Base-by-base conservation (phyloP, 2,888 invertebrate species). In the Muschampia plurimacula region DNA sequence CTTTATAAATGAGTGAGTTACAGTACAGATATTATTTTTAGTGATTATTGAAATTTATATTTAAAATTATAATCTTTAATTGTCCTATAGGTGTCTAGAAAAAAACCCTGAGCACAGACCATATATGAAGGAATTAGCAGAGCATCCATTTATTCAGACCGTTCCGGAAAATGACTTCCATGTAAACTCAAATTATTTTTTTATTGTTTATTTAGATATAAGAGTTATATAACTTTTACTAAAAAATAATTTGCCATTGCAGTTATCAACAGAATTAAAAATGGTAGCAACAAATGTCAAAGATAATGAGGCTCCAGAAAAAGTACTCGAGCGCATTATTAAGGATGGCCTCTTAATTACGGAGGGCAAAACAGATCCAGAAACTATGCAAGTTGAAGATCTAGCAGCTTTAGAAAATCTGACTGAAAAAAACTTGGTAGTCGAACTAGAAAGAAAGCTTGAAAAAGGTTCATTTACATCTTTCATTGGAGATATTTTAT, bases 71-170 rank as follows among this genome's bases (percentile, higher is more conserved):
- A 97, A 78, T 98, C 1, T 22, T 9, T 9, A 22, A 22, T 22
- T 55, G 98, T 95, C 98, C 98, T 0, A 98, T 81, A 97, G 97
- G 84, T 98, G 98, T 83, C 93, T 98, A 69, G 97, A 97, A 81
- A 98, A 98, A 86, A 97, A 97, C 91, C 96, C 97, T 0, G 98
- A 98, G 81, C 97, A 98, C 88, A 95, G 98, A 15, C 98, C 98
- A 0, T 97, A 96, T 89, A 96, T 97, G 90, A 92, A 96, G 78
- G 98, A 98, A 89, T 94, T 98, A 74, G 92, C 96, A 76, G 97
- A 97, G 78, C 98, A 98, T 95, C 98, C 98, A 0, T 98, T 98
- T 81, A 91, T 98, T 75, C 95, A 96, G 64, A 95, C 96, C 76
- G 95, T 97, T 15, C 97, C 97, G 2, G 97, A 97, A 82, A 97